Conservation (phyloP, 1,140 invertebrate species). For the Cyrtorhinus lividipennis region DNA sequence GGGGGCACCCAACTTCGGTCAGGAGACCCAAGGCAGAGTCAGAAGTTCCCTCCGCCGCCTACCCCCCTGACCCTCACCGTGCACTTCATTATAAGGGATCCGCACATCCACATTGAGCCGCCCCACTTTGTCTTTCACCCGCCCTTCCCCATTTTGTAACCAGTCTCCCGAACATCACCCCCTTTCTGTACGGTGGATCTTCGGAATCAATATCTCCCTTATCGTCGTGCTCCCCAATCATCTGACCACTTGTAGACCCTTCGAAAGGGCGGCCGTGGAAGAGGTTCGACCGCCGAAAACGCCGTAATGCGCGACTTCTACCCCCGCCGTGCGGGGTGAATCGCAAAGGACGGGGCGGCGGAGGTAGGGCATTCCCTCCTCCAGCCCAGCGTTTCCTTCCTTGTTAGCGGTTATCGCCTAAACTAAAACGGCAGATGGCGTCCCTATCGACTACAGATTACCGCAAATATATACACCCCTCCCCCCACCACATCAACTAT, state of each 20-base stretch:
- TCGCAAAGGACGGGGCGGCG: too few relatives aligned
- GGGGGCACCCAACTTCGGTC: too few relatives aligned
- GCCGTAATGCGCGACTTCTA: background rate
- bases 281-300: background rate
- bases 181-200: too few relatives aligned
- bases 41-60: background rate
- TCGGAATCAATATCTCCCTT: constrained; percentile 12
- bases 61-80: background rate
- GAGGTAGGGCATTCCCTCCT: too few relatives aligned
- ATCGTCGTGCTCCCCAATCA: constrained; percentile 1
- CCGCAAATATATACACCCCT: too few relatives aligned
- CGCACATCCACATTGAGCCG: background rate
- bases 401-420: background rate
- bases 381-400: background rate
- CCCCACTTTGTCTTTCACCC: background rate
- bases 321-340: background rate
- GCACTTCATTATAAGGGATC: constrained; percentile 4
- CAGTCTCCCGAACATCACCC: too few relatives aligned
- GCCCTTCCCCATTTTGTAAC: too few relatives aligned
- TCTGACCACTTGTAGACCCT: background rate
- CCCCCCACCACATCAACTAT: too few relatives aligned
- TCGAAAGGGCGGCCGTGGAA: too few relatives aligned
- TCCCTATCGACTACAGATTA: background rate
- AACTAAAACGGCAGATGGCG: background rate
- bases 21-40: background rate